Base-by-base conservation (phyloP, 2,113 vertebrate genomes). In the Tachuris rubrigastra region DNA sequence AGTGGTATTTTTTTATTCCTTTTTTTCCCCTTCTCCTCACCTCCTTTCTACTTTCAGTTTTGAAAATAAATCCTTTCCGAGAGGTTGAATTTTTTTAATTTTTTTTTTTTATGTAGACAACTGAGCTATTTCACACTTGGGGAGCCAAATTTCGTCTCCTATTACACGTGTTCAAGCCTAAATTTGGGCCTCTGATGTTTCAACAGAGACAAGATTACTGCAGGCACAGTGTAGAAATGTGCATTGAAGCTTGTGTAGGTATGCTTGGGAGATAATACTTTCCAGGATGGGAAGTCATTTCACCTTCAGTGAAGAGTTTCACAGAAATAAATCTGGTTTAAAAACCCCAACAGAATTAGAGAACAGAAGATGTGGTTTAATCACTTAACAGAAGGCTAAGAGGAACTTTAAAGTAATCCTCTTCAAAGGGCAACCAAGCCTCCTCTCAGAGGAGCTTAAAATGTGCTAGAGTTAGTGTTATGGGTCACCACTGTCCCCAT, bases 121-220 rank as follows among this genome's bases (percentile, higher is more conserved):
- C 79, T 72, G 65, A 94, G 25, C 7, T 96, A 90, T 92, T 94
- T 95, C 88, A 65, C 90, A 92, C 73, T 84, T 60, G 9, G 6
- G 8, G 18, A 94, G 92, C 85, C 95, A 96, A 80, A 86, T 88
- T 83, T 90, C 78, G 53, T 65, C 85, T 85, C 42, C 33, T 74
- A 3, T n/a, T 87, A 55, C 85, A 80, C 59, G 35, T 90, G 75
- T 93, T 90, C 59, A 82, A 77, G 59, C 35, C 72, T 71, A 89
- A 96, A 93, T 93, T 95, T 93, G 87, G 76, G 20, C 15, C 19
- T 95, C 76, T 80, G 85, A 88, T 96, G 65, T 96, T 94, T 71
- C 52, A 77, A 42, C 19, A 47, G 73, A 77, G 41, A 22, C 44
- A 63, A 77, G 44, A 85, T 37, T 67, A 56, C 42, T 88, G 35